A percentile compares a stretch with the other conserved stretches of the same genome.
Evolutionary conservation across 2,888 invertebrate genomes (phyloP).

Genomic region (Eutolmus rufibarbis): DNA sequence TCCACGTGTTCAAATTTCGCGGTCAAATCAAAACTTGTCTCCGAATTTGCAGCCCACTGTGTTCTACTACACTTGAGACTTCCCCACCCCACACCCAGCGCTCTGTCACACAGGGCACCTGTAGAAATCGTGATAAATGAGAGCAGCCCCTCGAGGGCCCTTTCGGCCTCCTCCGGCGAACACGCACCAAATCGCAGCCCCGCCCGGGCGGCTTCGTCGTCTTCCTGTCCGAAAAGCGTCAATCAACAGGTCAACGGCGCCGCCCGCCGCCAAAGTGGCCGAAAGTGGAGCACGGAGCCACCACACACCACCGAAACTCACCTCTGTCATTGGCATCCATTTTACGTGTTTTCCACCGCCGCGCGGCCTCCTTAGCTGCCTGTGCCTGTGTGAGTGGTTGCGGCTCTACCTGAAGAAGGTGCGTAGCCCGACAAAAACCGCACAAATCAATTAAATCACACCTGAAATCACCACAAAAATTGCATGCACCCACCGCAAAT

Average conservation of each 20-base stretch:
- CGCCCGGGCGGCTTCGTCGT: neutral
- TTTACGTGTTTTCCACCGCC: neutral
- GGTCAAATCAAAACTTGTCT: neutral
- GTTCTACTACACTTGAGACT: neutral
- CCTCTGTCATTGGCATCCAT: conserved; percentile 40
- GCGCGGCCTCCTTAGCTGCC: neutral
- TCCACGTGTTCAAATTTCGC: neutral
- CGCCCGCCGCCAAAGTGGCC: neutral
- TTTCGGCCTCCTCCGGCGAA: neutral
- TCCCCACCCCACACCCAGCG: neutral
- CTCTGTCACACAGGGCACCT: neutral
- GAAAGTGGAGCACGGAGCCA: neutral
- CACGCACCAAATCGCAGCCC: neutral
- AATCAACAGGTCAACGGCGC: neutral
- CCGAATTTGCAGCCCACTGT: neutral
- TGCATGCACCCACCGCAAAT: neutral
- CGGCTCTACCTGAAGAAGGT: neutral
- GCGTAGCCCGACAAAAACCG: neutral
- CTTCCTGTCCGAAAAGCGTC: neutral
- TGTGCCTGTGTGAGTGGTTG: neutral
- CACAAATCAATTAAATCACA: neutral
- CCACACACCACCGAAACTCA: conserved; percentile 8
- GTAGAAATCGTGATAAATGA: neutral
- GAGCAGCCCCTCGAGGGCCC: neutral
- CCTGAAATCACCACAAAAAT: neutral